Percentiles rank a stretch among this genome's conserved stretches.
Evolutionary conservation across 2,113 vertebrate genomes (phyloP).

Genomic region (Emydura subglobosa): DNA sequence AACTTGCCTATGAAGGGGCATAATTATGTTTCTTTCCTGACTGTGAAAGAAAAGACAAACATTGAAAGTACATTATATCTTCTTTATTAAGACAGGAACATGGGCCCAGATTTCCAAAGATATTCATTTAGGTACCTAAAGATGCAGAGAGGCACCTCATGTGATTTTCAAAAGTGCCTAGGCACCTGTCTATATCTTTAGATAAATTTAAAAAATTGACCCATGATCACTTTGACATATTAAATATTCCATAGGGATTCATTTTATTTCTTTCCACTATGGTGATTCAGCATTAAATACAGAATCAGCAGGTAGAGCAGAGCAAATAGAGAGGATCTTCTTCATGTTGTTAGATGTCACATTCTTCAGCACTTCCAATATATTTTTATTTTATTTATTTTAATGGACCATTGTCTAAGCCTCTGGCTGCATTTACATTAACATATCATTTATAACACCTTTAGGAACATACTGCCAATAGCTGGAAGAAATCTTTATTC

Average conservation of each 20-base stretch:
- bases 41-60: background rate
- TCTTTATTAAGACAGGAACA: background rate
- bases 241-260: background rate
- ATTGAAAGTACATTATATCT: background rate
- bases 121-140: background rate
- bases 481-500: background rate
- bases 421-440: background rate
- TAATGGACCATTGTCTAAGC: background rate
- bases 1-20: background rate
- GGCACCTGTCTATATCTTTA: background rate
- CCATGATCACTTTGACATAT: background rate
- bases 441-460: background rate
- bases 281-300: background rate
- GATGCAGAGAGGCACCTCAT: background rate
- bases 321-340: background rate
- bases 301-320: background rate
- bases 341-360: background rate
- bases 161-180: background rate
- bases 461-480: background rate
- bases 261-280: background rate
- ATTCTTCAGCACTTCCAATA: background rate
- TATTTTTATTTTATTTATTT: background rate
- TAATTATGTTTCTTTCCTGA: background rate
- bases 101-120: fast-evolving
- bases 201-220: background rate